Evolutionary conservation across 2,797 vertebrate species (phyloP).

Genomic region (Lophotriccus pileatus): DNA sequence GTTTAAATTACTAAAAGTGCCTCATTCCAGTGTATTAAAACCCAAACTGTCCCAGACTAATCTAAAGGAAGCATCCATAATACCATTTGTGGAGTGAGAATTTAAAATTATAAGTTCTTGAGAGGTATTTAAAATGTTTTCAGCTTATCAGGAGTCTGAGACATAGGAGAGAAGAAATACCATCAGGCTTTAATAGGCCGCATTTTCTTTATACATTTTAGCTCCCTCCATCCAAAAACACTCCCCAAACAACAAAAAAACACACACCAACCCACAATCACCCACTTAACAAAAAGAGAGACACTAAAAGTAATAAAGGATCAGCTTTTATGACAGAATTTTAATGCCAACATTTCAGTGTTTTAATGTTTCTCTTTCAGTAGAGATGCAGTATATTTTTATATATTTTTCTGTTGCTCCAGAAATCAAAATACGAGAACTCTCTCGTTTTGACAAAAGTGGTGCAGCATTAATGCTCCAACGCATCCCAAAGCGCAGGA

Average conservation of each 20-base stretch:
- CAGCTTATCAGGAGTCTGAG: background rate
- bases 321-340: background rate
- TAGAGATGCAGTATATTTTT: background rate
- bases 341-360: background rate
- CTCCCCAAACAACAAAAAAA: too few relatives aligned
- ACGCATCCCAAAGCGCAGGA: background rate
- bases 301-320: background rate
- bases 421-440: constrained; percentile 15
- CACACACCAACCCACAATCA: background rate
- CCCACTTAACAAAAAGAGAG: background rate
- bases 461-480: background rate
- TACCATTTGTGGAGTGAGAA: background rate
- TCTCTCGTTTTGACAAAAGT: background rate
- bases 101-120: background rate
- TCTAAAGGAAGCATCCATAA: background rate
- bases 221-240: background rate
- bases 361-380: background rate
- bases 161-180: background rate
- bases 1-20: background rate
- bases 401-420: background rate
- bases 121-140: background rate
- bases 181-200: background rate
- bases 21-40: background rate
- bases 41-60: background rate
- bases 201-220: background rate